phyloP scores from a whole-genome alignment of 2,888 invertebrate genomes.

The Zaprionus obscuricornis region DNA sequence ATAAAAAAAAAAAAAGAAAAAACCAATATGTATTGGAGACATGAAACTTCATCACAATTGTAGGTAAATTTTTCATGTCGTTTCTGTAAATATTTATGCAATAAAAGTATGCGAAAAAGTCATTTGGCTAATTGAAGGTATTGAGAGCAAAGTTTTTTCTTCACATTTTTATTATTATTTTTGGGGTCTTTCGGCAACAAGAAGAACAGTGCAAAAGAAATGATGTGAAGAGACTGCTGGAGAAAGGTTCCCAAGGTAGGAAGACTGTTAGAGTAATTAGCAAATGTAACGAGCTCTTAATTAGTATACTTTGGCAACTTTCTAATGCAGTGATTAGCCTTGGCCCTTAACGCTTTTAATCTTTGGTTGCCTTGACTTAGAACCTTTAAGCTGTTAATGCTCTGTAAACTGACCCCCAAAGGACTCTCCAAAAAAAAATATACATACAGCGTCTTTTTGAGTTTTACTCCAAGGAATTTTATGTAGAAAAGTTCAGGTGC shows the following conservation, averaged over 20 bases:
- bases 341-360: neutral
- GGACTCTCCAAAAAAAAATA: neutral
- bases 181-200: neutral
- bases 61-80: conserved; percentile 6
- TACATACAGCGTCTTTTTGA: too few relatives aligned
- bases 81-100: conserved; percentile 60
- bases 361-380: conserved; percentile 7
- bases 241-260: too few relatives aligned
- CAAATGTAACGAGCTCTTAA: conserved; percentile 38
- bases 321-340: conserved; percentile 27
- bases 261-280: too few relatives aligned
- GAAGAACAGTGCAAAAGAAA: too few relatives aligned
- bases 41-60: conserved; percentile 14
- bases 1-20: conserved; percentile 22
- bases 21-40: conserved; percentile 26
- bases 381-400: conserved; percentile 8
- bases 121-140: conserved; percentile 49
- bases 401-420: neutral
- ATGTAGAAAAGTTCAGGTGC: too few relatives aligned
- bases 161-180: too few relatives aligned
- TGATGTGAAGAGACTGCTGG: too few relatives aligned
- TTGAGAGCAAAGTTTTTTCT: conserved; percentile 38
- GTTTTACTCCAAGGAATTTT: too few relatives aligned
- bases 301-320: conserved; percentile 34
- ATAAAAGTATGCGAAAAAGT: conserved; percentile 59